Percentiles rank a stretch among this genome's conserved stretches.
These are phyloP conservation scores for Podilymbus podiceps DNA, from an alignment of 2,113 vertebrate species.

Conservation along the genomic window DNA sequence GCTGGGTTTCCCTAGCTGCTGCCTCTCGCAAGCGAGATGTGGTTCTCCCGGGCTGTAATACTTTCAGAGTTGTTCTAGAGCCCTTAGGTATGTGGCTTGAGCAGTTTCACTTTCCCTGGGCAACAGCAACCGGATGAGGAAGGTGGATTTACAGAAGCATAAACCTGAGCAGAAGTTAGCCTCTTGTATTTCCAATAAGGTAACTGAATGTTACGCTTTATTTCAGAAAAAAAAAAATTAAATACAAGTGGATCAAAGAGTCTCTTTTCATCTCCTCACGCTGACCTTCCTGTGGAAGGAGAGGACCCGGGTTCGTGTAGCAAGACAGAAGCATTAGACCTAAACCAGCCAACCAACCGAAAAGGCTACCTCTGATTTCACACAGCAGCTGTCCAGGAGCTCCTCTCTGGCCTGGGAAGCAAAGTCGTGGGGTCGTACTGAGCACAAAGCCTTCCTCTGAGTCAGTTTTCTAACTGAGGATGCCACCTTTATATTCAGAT, in stretches of 20 bases:
- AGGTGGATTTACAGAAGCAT: neutral
- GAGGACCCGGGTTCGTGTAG: neutral
- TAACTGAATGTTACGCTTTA: neutral
- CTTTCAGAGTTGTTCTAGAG: neutral
- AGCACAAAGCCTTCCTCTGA: neutral
- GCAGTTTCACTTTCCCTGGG: neutral
- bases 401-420: neutral
- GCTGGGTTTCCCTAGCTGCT: neutral
- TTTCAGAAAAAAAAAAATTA: neutral
- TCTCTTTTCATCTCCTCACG: neutral
- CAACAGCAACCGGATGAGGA: neutral
- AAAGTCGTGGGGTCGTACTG: rapidly evolving
- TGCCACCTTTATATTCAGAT: neutral
- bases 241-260: neutral
- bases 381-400: neutral
- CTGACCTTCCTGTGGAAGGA: neutral
- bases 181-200: neutral
- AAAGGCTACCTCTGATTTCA: neutral
- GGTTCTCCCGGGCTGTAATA: neutral
- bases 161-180: neutral
- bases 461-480: neutral
- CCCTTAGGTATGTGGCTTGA: neutral
- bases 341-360: neutral
- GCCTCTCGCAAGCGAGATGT: neutral
- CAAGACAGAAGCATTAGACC: neutral